These are phyloP conservation scores for Hypsopygia costalis DNA, from an alignment of 2,888 invertebrate genomes.

Conservation along the genomic window DNA sequence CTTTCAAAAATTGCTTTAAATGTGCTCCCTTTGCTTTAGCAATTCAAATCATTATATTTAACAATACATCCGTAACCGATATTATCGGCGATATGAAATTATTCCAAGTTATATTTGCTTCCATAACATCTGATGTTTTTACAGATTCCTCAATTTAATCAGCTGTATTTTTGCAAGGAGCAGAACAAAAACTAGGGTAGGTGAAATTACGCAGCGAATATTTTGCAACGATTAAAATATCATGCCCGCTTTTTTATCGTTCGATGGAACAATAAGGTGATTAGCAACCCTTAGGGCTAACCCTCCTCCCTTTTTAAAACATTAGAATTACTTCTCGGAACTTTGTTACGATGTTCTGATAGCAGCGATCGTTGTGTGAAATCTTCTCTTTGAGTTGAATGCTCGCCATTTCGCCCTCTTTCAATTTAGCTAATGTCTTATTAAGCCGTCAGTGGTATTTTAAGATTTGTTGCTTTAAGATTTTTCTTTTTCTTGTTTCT, in stretches of 20 bases:
- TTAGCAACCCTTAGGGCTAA: conserved; percentile 49
- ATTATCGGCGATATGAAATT: not conserved
- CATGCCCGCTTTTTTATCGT: conserved; percentile 33
- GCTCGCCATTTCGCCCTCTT: conserved; percentile 21
- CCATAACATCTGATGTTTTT: not conserved
- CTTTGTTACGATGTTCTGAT: conserved; percentile 47
- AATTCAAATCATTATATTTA: not conserved
- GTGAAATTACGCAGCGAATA: conserved; percentile 24
- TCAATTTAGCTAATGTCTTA: conserved; percentile 29
- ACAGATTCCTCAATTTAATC: conserved; percentile 3
- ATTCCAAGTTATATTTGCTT: not conserved
- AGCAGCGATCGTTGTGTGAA: conserved; percentile 33
- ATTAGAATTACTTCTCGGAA: conserved; percentile 48
- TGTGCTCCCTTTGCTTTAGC: not conserved
- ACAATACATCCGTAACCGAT: not conserved
- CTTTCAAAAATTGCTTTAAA: not conserved
- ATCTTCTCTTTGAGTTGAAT: conserved; percentile 29
- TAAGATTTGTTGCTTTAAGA: conserved; percentile 17
- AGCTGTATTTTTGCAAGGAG: conserved; percentile 4
- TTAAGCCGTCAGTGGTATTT: conserved; percentile 32
- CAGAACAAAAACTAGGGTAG: conserved; percentile 13
- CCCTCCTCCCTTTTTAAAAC: conserved; percentile 38
- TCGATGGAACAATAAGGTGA: conserved; percentile 51
- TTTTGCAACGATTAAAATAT: conserved; percentile 33
- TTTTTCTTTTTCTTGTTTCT: conserved; percentile 5